Evolutionary conservation across 2,797 vertebrate species (phyloP).

Genomic region (Sebastes oblongus): DNA sequence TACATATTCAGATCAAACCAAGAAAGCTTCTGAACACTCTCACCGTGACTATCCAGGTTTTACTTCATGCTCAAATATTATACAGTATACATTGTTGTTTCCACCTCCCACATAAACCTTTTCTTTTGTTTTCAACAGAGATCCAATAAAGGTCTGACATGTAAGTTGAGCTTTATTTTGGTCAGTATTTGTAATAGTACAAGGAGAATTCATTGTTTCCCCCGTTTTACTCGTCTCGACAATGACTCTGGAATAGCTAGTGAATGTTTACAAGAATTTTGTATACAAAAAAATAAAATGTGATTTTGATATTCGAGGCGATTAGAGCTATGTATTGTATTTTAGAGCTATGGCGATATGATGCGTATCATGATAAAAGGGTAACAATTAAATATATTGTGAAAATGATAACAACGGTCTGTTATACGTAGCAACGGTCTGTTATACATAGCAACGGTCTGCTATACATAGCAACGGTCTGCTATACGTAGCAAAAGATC

Average conservation of each 20-base stretch:
- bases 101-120: not conserved
- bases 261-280: too few species aligned
- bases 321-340: too few species aligned
- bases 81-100: not conserved
- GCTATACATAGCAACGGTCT: rapidly evolving
- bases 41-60: constrained; percentile 67
- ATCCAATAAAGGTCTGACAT: constrained; percentile 67
- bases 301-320: not conserved
- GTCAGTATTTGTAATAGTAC: not conserved
- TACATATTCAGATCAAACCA: constrained; percentile 78
- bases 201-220: not conserved
- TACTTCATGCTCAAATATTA: not conserved
- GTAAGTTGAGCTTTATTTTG: constrained; percentile 66
- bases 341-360: too few species aligned
- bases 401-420: too few species aligned
- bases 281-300: not conserved
- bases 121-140: constrained; percentile 63
- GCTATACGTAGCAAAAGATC: too few species aligned
- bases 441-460: too few species aligned
- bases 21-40: constrained; percentile 84
- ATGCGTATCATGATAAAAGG: too few species aligned
- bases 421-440: too few species aligned
- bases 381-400: too few species aligned
- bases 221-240: not conserved
- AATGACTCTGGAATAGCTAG: not conserved